Conservation (phyloP, 2,113 vertebrate species). For the Laticauda colubrina region DNA sequence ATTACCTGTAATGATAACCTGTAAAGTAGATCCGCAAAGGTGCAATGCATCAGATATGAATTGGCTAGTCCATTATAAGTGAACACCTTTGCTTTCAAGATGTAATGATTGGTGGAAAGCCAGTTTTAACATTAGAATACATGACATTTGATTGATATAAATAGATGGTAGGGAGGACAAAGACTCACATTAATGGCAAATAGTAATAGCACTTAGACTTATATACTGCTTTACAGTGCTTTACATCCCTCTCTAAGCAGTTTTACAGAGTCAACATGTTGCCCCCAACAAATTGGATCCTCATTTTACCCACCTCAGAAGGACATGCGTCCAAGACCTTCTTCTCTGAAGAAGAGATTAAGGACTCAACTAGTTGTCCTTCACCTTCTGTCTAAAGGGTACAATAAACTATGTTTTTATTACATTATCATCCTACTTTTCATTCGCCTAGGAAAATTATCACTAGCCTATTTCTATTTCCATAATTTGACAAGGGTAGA, state of each 20-base stretch:
- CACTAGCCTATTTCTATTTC: not conserved
- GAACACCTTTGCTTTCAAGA: conserved; percentile 50
- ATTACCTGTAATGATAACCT: not conserved
- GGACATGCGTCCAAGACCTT: not conserved
- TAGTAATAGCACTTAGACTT: too few relatives aligned
- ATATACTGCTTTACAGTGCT: too few relatives aligned
- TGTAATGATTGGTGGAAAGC: conserved; percentile 32
- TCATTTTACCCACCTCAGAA: too few relatives aligned
- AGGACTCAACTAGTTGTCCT: not conserved
- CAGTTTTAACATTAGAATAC: conserved; percentile 22
- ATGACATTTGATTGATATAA: not conserved
- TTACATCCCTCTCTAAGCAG: too few relatives aligned
- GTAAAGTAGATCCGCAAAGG: conserved; percentile 58
- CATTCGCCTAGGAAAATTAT: not conserved
- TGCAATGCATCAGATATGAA: conserved; percentile 45
- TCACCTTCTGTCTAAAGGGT: not conserved
- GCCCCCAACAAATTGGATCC: too few relatives aligned
- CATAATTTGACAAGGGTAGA: not conserved
- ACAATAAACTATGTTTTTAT: not conserved
- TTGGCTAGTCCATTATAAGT: conserved; percentile 35
- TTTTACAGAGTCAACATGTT: too few relatives aligned
- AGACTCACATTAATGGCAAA: too few relatives aligned
- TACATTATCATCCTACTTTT: not conserved
- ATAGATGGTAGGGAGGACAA: too few relatives aligned
- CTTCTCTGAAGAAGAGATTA: not conserved